Conservation (phyloP, 2,113 vertebrate species). For the Spea multiplicata region DNA sequence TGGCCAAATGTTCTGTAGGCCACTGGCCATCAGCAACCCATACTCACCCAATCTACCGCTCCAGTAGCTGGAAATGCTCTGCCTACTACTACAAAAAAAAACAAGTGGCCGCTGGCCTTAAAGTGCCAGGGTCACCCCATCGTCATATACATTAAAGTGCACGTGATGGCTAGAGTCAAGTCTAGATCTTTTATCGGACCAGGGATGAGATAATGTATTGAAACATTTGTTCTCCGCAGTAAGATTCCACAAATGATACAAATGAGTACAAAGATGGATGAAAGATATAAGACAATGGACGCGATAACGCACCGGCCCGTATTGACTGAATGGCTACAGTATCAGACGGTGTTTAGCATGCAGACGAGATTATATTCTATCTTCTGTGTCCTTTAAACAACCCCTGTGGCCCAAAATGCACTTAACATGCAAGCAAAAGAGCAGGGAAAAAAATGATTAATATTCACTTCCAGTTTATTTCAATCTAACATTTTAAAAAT, state of each 20-base stretch:
- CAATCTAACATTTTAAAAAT: not conserved
- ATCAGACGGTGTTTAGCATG: conserved; percentile 52
- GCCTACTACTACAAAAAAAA: too few species aligned
- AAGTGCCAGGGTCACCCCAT: too few species aligned
- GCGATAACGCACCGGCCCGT: conserved; percentile 27
- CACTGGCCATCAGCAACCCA: too few species aligned
- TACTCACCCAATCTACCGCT: too few species aligned
- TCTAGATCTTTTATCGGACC: too few species aligned
- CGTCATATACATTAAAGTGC: too few species aligned
- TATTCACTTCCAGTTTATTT: conserved; percentile 47
- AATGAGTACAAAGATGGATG: conserved; percentile 1
- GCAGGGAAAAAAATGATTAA: conserved; percentile 45
- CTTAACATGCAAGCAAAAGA: conserved; percentile 45
- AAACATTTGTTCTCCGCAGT: too few species aligned
- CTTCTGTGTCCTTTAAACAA: conserved; percentile 48
- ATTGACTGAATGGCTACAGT: conserved; percentile 49
- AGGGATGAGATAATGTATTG: not conserved
- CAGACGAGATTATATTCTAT: conserved; percentile 52
- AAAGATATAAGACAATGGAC: conserved; percentile 20
- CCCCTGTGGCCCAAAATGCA: conserved; percentile 27
- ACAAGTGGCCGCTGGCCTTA: too few species aligned
- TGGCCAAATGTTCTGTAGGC: too few species aligned
- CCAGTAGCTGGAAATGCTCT: too few species aligned
- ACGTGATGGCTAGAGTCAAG: too few species aligned
- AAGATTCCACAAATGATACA: not conserved